Conservation (phyloP, 2,113 vertebrate genomes). For the Halcyon senegalensis region DNA sequence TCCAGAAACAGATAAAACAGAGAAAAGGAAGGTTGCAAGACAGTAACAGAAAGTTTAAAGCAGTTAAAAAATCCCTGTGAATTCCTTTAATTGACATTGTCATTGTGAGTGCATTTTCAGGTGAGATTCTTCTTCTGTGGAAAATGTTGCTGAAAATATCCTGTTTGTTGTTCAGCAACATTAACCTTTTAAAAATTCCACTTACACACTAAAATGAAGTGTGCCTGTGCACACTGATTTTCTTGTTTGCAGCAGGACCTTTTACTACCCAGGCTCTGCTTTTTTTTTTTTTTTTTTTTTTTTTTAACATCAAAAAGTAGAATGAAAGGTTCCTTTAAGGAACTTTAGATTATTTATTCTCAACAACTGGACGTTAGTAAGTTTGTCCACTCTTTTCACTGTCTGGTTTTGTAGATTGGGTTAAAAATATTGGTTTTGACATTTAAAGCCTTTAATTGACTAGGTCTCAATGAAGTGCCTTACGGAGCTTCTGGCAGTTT, state of each 20-base stretch:
- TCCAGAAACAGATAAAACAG: background rate
- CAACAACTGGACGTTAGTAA: background rate
- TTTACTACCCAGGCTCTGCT: background rate
- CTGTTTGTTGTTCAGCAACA: background rate
- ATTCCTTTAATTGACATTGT: background rate
- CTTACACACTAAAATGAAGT: background rate
- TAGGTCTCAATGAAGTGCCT: background rate
- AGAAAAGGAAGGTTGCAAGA: background rate
- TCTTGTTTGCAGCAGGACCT: background rate
- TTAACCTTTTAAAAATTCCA: constrained; percentile 3
- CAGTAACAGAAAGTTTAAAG: background rate
- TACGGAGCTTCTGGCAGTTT: constrained; percentile 15
- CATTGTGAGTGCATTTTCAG: background rate
- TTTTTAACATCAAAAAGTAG: background rate
- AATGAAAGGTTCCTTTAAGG: constrained; percentile 34
- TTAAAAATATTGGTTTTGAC: constrained; percentile 49
- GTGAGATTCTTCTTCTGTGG: background rate
- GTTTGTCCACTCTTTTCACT: background rate
- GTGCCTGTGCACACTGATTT: background rate
- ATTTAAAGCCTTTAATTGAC: constrained; percentile 54
- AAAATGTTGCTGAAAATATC: constrained; percentile 18
- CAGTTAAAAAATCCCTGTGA: background rate
- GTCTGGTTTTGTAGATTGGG: background rate
- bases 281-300: background rate
- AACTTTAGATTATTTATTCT: background rate